These are phyloP conservation scores for Eurosta solidaginis DNA, from an alignment of 1,140 invertebrate species.

Conservation along the genomic window DNA sequence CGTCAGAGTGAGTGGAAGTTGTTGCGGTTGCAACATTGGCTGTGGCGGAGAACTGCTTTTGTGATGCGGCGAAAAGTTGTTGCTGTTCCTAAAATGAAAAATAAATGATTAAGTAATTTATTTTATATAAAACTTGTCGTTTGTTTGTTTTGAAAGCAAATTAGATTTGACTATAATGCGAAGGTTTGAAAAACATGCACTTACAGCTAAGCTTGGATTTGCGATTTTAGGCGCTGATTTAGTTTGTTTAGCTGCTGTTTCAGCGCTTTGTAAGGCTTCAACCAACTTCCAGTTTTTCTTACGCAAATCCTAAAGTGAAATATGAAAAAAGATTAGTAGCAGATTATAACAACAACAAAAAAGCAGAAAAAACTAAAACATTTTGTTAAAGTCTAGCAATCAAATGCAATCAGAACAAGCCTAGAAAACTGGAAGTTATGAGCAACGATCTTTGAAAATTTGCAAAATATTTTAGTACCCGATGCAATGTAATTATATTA, in stretches of 20 bases:
- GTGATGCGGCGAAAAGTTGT: slow-evolving; percentile 31
- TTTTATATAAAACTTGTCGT: slow-evolving; percentile 15
- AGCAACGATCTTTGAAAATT: not conserved
- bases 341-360: slow-evolving; percentile 2
- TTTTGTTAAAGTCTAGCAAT: not conserved
- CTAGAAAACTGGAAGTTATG: slow-evolving; percentile 34
- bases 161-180: not conserved
- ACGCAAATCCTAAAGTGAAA: slow-evolving; percentile 72
- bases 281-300: slow-evolving; percentile 87
- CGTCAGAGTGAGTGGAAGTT: slow-evolving; percentile 39
- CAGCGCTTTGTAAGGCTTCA: slow-evolving; percentile 79
- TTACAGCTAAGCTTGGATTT: slow-evolving; percentile 62
- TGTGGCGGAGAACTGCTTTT: slow-evolving; percentile 32
- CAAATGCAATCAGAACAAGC: not conserved
- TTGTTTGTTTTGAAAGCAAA: not conserved
- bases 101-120: too few species aligned
- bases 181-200: slow-evolving; percentile 49
- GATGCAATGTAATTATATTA: too few species aligned
- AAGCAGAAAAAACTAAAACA: not conserved
- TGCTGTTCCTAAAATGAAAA: slow-evolving; percentile 45
- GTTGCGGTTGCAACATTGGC: slow-evolving; percentile 32
- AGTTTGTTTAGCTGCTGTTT: slow-evolving; percentile 64
- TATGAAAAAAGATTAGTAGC: slow-evolving; percentile 39
- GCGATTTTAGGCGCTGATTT: slow-evolving; percentile 59
- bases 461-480: not conserved